Evolutionary conservation across 2,113 vertebrate species (phyloP).

Genomic region (Boulengeromyrus knoepffleri): DNA sequence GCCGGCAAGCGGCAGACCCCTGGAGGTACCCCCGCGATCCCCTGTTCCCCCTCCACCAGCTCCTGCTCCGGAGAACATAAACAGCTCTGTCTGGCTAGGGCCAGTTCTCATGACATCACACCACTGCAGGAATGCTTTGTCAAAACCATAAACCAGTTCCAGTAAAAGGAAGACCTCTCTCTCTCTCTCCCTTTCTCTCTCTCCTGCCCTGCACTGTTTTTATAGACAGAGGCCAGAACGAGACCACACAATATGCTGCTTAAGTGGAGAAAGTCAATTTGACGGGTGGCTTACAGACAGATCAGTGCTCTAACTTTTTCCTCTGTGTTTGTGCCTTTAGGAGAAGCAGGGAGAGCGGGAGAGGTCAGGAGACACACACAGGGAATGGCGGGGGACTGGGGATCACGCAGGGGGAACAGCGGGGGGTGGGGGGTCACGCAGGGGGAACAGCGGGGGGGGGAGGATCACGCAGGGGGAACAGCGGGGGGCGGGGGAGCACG

Average conservation of each 20-base stretch:
- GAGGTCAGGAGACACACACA: not conserved
- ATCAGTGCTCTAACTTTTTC: not conserved
- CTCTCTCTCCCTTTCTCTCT: constrained; percentile 18
- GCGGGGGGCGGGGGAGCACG: not conserved
- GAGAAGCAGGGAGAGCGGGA: not conserved
- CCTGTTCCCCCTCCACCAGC: constrained; percentile 35
- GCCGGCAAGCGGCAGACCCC: constrained; percentile 49
- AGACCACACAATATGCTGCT: constrained; percentile 5
- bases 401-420: not conserved
- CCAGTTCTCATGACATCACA: constrained; percentile 76
- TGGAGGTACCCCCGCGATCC: constrained; percentile 36
- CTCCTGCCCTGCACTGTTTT: not conserved
- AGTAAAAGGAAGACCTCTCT: constrained; percentile 28
- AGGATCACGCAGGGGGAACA: not conserved
- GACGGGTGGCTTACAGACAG: not conserved
- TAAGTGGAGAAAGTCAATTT: not conserved
- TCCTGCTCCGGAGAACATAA: constrained; percentile 57
- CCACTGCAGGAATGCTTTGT: constrained; percentile 65
- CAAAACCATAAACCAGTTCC: constrained; percentile 52
- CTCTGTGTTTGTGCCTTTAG: not conserved
- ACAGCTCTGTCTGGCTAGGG: constrained; percentile 66
- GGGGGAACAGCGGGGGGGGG: not conserved
- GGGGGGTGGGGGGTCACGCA: not conserved
- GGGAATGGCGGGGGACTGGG: not conserved
- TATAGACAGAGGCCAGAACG: not conserved